Evolutionary conservation across 2,797 vertebrate genomes (phyloP), one percentile per base, ranked within the genome.

Genomic region (Arrhamphus sclerolepis): DNA sequence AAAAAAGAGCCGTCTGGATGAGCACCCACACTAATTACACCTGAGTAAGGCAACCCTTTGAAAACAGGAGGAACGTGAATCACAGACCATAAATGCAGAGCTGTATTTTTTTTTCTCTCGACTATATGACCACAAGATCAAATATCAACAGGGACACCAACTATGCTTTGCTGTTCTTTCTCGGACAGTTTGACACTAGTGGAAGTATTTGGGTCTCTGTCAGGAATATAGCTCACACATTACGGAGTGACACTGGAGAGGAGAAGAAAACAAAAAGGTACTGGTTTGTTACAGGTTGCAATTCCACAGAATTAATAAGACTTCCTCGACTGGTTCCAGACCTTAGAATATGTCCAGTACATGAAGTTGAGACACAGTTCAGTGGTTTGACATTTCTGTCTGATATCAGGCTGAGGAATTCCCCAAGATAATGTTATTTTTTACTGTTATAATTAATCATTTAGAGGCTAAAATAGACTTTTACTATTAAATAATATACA

Each of bases 21-120:
- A 77, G 48, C 73, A 73, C 50, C 66, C 61, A 46, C 47, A 51
- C 59, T 46, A 58, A 84, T 58, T 72, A 77, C 74, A 75, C 70
- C 59, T 60, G 56, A 67, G 59, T 16, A 11, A 53, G 70, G 66
- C 62, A 46, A 65, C 52, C 57, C 59, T 61, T 68, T 58, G 29
- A 75, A 68, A 56, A 68, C 57, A 60, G 40, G 56, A 74, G 16
- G 58, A 62, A 48, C 40, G 20, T 46, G 39, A 20, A 14, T 50
- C 51, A 13, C 53, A 24, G 42, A 20, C 28, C 28, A 24, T 16
- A 6, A 43, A 46, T n/a, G 2, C 38, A 59, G 42, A 11, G 38
- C 46, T 46, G 42, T 17, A 8, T 48, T 56, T 63, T 34, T 57
- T 43, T 62, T 69, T 67, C 46, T 26, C 6, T 26, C 6, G 24